Base-by-base conservation (phyloP, 2,888 invertebrate genomes). In the Dasysyrphus albostriatus region DNA sequence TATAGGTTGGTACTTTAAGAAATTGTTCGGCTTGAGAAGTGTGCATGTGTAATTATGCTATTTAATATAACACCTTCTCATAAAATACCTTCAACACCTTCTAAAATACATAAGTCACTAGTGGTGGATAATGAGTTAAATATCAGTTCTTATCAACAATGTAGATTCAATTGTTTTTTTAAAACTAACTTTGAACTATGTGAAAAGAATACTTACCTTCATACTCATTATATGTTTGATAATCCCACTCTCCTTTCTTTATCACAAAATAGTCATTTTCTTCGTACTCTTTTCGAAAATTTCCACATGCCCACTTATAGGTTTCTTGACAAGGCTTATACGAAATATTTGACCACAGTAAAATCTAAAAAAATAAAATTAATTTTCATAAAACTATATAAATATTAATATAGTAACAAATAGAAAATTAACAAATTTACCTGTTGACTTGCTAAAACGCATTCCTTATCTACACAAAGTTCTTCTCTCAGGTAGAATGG, bases 291-390 rank as follows among this genome's bases (percentile, higher is more conserved):
- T 90, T 90, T 37, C 89, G 90, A 79, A 92, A 92, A 83, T 92
- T 92, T 6, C 92, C 92, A 63, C 92, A 92, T 19, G 92, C 92
- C 92, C 92, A 92, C 42, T 92, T 90, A 85, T 92, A 92, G 7
- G 92, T 91, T 32, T 92, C 90, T 51, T 91, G 91, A 87, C 92
- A 92, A 37, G 92, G 91, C 78, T 90, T 90, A 83, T 90, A 89
- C 19, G 92, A 90, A 19, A 90, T 91, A 88, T 92, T 92, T 14
- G 92, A 91, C 92, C 92, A 92, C 6, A 92, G 89, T 24, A 92
- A 83, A 73, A 92, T 89, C 90, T 89, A 51, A 16, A 81, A 77
- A 56, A 12, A 34, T n/a, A n/a, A n/a, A n/a, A n/a, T n/a, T n/a
- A 16, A 9, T 9, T 0, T 14, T 14, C 4, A 10, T n/a, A 76